Evolutionary conservation across 2,797 vertebrate genomes (phyloP), one percentile per base, ranked within the genome.

Genomic region (Poecilia gillii): DNA sequence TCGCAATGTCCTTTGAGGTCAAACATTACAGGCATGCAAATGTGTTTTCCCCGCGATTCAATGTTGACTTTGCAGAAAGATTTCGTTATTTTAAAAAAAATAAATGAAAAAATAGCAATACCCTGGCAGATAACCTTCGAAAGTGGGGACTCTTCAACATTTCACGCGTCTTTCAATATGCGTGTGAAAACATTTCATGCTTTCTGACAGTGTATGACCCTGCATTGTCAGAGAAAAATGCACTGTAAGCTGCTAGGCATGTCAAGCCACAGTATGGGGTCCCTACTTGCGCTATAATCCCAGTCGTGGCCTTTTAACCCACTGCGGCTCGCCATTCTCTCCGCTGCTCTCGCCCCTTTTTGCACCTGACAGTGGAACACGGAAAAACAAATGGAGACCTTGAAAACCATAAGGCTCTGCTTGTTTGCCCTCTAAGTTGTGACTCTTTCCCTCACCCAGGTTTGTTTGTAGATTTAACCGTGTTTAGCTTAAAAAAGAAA

Each of bases 361-460:
- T 45, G 81, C 75, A 85, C 84, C 89, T 95, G 94, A 94, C 94
- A 93, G 92, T 84, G 78, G 87, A 94, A 95, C 94, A 95, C 14
- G 88, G 89, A 92, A 94, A 95, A 95, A 93, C 94, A 95, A 95
- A 95, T 94, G 93, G 93, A 93, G 93, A 95, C 94, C 93, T 95
- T 95, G 93, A 95, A 94, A 94, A 94, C 94, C 94, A 94, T 94
- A 95, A 91, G 94, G 94, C 90, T 80, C 81, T 59, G 76, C 93
- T 89, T 95, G 93, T 94, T 90, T 92, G 93, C 83, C 94, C 94
- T 95, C 94, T 84, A 93, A 91, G 84, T 87, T 91, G 49, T 81
- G 39, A 57, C 62, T 80, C 81, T 81, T 83, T 80, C 79, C 76
- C 12, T 80, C 77, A 74, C 76, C 77, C 36, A 73, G 86, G 80